These are phyloP conservation scores for Sebastes trivittatus DNA, from an alignment of 2,797 vertebrate species.

Conservation along the genomic window DNA sequence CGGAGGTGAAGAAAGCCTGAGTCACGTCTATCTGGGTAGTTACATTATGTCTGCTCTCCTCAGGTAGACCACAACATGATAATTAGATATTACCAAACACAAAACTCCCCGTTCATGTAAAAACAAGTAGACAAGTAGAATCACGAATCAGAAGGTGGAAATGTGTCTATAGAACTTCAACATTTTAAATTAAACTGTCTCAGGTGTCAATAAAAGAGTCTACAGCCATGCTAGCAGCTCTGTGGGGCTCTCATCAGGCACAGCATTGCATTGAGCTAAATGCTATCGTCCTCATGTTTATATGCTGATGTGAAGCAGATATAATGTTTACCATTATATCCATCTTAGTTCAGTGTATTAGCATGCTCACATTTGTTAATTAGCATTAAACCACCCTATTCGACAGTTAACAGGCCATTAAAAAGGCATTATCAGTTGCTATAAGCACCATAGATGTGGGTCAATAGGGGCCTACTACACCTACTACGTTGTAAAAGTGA, in stretches of 20 bases:
- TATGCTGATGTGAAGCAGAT: too few relatives aligned
- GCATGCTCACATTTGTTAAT: not conserved
- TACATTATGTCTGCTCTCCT: conserved; percentile 38
- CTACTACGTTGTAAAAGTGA: too few relatives aligned
- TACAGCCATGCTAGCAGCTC: not conserved
- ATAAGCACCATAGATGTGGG: too few relatives aligned
- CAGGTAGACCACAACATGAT: conserved; percentile 17
- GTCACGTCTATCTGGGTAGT: conserved; percentile 45
- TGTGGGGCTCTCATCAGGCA: not conserved
- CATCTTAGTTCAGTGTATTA: not conserved
- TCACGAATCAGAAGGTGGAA: not conserved
- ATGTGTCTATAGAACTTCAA: not conserved
- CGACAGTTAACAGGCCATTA: too few relatives aligned
- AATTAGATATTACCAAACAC: conserved; percentile 17
- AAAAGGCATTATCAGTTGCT: too few relatives aligned
- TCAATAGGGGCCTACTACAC: too few relatives aligned
- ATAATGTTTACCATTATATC: not conserved
- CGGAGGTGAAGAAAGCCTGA: conserved; percentile 45
- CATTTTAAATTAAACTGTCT: not conserved
- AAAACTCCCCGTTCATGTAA: not conserved
- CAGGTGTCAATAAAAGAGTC: not conserved
- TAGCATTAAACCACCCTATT: too few relatives aligned
- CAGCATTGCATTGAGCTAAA: not conserved
- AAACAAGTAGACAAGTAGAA: not conserved
- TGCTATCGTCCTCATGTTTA: not conserved